These are phyloP conservation scores for Trematocara unimaculatum DNA, from an alignment of 2,113 vertebrate genomes.

Conservation along the genomic window DNA sequence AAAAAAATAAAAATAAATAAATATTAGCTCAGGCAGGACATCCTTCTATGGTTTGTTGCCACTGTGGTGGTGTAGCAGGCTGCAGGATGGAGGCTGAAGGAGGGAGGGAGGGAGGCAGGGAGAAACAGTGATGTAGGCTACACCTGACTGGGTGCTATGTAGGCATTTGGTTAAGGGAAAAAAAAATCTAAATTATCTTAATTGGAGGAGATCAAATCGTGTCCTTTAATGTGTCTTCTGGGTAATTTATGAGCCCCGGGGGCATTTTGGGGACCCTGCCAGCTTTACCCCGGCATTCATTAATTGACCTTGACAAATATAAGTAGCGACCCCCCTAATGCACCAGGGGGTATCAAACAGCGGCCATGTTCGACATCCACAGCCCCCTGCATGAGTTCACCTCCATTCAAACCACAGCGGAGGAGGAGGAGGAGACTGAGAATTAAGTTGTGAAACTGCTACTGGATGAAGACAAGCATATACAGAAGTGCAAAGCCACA, in stretches of 20 bases:
- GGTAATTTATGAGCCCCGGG: slow-evolving; percentile 59
- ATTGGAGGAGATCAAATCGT: slow-evolving; percentile 60
- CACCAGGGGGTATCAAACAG: slow-evolving; percentile 60
- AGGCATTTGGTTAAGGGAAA: slow-evolving; percentile 20
- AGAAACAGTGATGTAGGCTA: slow-evolving; percentile 37
- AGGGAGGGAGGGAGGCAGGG: slow-evolving; percentile 5
- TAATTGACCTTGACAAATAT: slow-evolving; percentile 78
- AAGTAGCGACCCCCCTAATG: slow-evolving; percentile 52
- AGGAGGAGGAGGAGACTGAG: neutral
- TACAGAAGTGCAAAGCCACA: neutral
- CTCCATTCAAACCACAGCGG: slow-evolving; percentile 7
- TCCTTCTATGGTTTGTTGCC: slow-evolving; percentile 12
- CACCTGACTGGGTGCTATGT: slow-evolving; percentile 53
- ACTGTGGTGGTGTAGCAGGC: slow-evolving; percentile 15
- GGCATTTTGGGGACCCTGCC: slow-evolving; percentile 38
- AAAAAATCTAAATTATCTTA: slow-evolving; percentile 53
- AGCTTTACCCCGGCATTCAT: slow-evolving; percentile 54
- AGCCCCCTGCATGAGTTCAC: slow-evolving; percentile 19
- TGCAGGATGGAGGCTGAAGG: slow-evolving; percentile 20
- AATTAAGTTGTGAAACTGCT: neutral
- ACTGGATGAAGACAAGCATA: neutral
- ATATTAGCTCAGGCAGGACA: slow-evolving; percentile 31
- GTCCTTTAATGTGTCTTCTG: slow-evolving; percentile 58
- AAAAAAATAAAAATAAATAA: neutral
- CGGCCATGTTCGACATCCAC: slow-evolving; percentile 54